A percentile compares a stretch with the other conserved stretches of the same genome.
These are phyloP conservation scores for Thera obeliscata DNA, from an alignment of 2,888 invertebrate species.

Conservation along the genomic window DNA sequence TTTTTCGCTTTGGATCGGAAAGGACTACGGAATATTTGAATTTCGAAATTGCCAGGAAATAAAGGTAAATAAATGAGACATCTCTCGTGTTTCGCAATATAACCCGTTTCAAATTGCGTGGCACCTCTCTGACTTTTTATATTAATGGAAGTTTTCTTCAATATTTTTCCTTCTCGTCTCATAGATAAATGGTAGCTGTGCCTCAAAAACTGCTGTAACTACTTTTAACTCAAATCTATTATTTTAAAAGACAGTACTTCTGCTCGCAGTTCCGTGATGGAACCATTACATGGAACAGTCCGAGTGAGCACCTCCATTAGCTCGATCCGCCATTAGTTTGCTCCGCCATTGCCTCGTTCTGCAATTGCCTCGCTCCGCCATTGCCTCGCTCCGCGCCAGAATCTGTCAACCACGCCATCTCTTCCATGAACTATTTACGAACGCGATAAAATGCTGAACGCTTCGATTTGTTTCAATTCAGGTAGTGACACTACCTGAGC, in stretches of 20 bases:
- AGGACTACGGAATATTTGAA: conserved; percentile 25
- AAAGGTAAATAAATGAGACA: conserved; percentile 21
- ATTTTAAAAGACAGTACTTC: background rate
- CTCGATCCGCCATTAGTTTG: background rate
- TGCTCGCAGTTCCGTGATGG: conserved; percentile 6
- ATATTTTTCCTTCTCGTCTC: too few relatives aligned
- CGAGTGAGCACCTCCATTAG: conserved; percentile 9
- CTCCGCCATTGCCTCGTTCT: too few relatives aligned
- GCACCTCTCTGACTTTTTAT: conserved; percentile 1
- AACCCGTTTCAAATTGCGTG: background rate
- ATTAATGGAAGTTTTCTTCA: too few relatives aligned
- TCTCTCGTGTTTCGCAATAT: conserved; percentile 4
- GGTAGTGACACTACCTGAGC: too few relatives aligned
- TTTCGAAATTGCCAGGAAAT: conserved; percentile 26
- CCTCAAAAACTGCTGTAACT: background rate
- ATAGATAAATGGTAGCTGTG: too few relatives aligned
- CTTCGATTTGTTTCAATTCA: conserved; percentile 6
- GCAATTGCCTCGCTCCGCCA: conserved; percentile 3
- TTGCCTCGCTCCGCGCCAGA: background rate
- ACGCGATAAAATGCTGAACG: conserved; percentile 25
- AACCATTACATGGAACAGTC: conserved; percentile 8
- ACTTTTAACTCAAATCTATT: background rate
- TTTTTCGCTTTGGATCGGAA: conserved; percentile 19
- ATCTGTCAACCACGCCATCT: conserved; percentile 6
- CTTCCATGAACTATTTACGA: conserved; percentile 20